Percentiles rank a stretch among this genome's conserved stretches.
Conservation (phyloP, 2,113 vertebrate species). For the Laticauda laticaudata region DNA sequence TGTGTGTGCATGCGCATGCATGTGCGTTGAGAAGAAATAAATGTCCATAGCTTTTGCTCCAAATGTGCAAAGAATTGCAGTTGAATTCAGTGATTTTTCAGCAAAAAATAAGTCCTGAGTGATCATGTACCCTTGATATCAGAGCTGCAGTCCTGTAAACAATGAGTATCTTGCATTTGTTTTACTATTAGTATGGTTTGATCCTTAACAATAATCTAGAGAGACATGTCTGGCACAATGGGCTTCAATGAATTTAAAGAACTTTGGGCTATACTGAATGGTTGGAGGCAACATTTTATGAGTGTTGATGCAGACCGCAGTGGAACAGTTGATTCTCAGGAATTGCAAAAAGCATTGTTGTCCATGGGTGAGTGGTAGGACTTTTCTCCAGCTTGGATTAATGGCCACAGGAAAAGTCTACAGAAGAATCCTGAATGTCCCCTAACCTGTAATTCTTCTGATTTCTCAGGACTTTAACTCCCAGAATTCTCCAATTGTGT, state of each 20-base stretch:
- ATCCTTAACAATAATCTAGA: constrained; percentile 77
- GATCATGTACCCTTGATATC: too few species aligned
- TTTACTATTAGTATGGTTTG: neutral
- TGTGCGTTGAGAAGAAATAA: too few species aligned
- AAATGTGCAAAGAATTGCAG: neutral
- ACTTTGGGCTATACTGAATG: constrained; percentile 82
- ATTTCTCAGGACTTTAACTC: neutral
- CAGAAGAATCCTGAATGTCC: neutral
- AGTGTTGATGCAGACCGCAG: constrained; percentile 85
- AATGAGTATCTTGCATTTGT: neutral
- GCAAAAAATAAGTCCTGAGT: neutral
- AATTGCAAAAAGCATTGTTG: constrained; percentile 83
- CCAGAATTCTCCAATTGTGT: neutral
- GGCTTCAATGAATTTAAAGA: constrained; percentile 94
- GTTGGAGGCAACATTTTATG: constrained; percentile 86
- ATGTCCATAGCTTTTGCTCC: neutral
- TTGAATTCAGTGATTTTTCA: neutral
- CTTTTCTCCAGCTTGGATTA: neutral
- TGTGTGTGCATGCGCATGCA: too few species aligned
- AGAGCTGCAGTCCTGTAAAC: neutral
- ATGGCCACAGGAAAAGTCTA: neutral
- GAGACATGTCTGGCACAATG: constrained; percentile 83
- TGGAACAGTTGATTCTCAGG: constrained; percentile 84
- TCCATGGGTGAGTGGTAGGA: constrained; percentile 78
- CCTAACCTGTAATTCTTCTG: neutral